Evolutionary conservation across 2,797 vertebrate genomes (phyloP), one percentile per base, ranked within the genome.

Genomic region (Garrulus glandarius): DNA sequence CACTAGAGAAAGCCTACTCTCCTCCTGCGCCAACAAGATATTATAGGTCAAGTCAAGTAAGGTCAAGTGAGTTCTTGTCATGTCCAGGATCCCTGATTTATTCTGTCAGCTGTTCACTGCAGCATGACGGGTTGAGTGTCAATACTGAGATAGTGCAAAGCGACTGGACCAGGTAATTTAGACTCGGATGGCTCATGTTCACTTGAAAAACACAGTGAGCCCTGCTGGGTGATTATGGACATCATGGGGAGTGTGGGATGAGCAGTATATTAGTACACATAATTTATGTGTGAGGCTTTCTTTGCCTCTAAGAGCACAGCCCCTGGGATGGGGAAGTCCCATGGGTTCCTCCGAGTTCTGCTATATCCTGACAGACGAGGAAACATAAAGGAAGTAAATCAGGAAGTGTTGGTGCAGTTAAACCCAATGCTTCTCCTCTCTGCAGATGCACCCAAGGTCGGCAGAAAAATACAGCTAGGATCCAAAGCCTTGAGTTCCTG

Each of bases 41-140:
- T 94, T 95, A 84, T 87, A 97, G 96, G 94, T 95, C 96, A 96
- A 92, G 94, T 94, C 93, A 96, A 85, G 46, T 84, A 82, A 97
- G 95, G 95, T 96, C 80, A 93, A 96, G 82, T 76, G 95, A 96
- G 87, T 96, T 94, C 93, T 96, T 94, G 74, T 92, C 85, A 84
- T 95, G 79, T 75, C 74, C 89, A 95, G 71, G 47, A 36, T 59
- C 94, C 50, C 63, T 95, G 95, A 94, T 96, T 96, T 97, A 93
- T 89, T 94, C 95, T 93, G 83, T 96, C 94, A 96, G 92, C 94
- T 96, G 87, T 55, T 93, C 86, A 21, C 81, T 94, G 64, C 85
- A 95, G 90, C 72, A 86, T 3, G 34, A 34, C 26, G 39, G 63
- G 34, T 68, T 89, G 70, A 92, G 56, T 56, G 55, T 94, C 83